Evolutionary conservation across 2,888 invertebrate species (phyloP).

Genomic region (Xestia xanthographa): DNA sequence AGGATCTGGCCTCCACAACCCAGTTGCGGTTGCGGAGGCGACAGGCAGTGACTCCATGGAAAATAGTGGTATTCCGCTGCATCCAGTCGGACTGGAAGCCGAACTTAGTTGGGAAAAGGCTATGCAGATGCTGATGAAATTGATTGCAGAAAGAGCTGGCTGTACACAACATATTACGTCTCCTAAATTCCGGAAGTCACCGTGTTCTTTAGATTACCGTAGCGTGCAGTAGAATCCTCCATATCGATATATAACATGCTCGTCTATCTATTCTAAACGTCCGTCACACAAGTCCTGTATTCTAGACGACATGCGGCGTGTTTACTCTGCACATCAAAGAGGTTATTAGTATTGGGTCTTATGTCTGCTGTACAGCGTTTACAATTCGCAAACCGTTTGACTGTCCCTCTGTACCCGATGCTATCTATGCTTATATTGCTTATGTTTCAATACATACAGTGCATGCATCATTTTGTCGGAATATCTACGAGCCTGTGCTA

Average conservation of each 20-base stretch:
- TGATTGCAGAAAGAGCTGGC: not conserved
- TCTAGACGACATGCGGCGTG: conserved; percentile 25
- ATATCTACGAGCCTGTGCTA: not conserved
- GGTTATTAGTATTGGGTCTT: conserved; percentile 24
- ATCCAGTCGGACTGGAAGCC: too few relatives aligned
- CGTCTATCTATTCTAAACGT: not conserved
- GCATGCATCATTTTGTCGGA: not conserved
- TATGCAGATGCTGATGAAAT: not conserved
- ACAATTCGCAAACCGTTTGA: conserved; percentile 22
- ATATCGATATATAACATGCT: not conserved
- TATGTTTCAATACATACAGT: not conserved
- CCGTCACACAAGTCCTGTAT: not conserved
- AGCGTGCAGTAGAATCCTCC: not conserved
- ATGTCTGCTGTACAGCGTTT: conserved; percentile 7
- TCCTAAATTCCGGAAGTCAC: not conserved
- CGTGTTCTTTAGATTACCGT: not conserved
- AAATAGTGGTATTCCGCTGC: too few relatives aligned
- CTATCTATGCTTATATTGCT: not conserved
- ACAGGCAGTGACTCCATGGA: too few relatives aligned
- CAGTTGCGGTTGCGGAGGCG: too few relatives aligned
- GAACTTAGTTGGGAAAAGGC: not conserved
- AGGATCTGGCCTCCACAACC: too few relatives aligned
- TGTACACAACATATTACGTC: too few relatives aligned
- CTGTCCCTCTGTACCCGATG: conserved; percentile 1
- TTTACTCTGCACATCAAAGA: conserved; percentile 43